These are phyloP conservation scores for Ochotona princeps DNA, from an alignment of 2,113 vertebrate species.

Conservation along the genomic window DNA sequence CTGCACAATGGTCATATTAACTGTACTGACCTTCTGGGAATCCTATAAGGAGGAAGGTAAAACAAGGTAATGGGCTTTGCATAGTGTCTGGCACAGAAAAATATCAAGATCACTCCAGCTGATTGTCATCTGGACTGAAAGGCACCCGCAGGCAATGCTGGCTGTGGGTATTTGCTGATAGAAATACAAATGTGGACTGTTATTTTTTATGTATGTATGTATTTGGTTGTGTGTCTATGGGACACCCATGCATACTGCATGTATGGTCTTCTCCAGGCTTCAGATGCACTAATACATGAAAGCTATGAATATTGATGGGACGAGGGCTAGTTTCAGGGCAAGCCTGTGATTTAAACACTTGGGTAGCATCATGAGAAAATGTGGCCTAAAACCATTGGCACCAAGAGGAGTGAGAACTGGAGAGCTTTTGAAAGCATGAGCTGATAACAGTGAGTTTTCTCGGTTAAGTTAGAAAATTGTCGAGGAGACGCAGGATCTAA, in stretches of 20 bases:
- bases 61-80: background rate
- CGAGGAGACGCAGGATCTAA: background rate
- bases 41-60: background rate
- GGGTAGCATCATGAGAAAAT: background rate
- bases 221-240: background rate
- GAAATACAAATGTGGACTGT: background rate
- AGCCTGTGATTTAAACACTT: background rate
- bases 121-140: background rate
- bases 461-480: slow-evolving; percentile 23
- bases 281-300: background rate
- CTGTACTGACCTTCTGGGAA: background rate
- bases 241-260: background rate
- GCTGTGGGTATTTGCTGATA: background rate
- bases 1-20: background rate
- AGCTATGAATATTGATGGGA: background rate
- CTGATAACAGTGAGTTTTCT: background rate
- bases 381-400: slow-evolving; percentile 4
- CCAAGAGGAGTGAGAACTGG: background rate
- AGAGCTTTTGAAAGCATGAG: slow-evolving; percentile 14
- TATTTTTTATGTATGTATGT: background rate
- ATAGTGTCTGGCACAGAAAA: background rate
- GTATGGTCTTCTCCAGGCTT: background rate
- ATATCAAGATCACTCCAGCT: background rate
- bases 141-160: background rate
- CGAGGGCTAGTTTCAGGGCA: background rate